phyloP scores from a whole-genome alignment of 1,140 invertebrate genomes.

The Tetragonula clypearis region DNA sequence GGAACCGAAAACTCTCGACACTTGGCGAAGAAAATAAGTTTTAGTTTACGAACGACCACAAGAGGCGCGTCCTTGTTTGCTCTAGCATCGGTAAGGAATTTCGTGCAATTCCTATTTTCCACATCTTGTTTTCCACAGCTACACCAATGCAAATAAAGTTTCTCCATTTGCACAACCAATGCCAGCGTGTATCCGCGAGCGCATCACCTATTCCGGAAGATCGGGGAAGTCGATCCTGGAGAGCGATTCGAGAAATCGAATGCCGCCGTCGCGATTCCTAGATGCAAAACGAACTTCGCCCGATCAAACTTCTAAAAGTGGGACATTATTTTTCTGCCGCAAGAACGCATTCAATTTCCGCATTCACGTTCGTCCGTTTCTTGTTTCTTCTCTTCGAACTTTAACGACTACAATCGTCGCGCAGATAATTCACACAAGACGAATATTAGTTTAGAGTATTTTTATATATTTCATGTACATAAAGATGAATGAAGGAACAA shows the following conservation, averaged over 20 bases:
- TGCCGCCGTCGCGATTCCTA: constrained; percentile 47
- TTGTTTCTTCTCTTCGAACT: constrained; percentile 33
- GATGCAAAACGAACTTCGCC: constrained; percentile 64
- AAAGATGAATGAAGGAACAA: no score
- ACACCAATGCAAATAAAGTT: constrained; percentile 75
- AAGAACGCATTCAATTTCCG: constrained; percentile 78
- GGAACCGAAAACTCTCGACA: constrained; percentile 41
- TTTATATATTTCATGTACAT: no score
- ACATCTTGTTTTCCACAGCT: constrained; percentile 66
- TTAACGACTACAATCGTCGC: background rate
- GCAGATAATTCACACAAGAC: no score
- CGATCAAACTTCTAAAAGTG: constrained; percentile 73
- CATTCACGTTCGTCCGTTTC: constrained; percentile 44
- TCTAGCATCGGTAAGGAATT: constrained; percentile 60
- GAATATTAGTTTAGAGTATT: no score
- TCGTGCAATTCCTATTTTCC: constrained; percentile 73
- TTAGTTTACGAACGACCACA: constrained; percentile 59
- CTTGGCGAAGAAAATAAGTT: constrained; percentile 72
- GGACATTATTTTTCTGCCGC: constrained; percentile 74
- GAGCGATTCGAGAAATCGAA: constrained; percentile 56
- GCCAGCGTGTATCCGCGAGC: constrained; percentile 42
- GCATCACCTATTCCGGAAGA: constrained; percentile 28
- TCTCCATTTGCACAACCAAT: constrained; percentile 70
- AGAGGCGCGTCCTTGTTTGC: constrained; percentile 69
- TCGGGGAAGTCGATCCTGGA: constrained; percentile 66